Base-by-base conservation (phyloP, 2,888 invertebrate genomes). In the Nemurella pictetii region DNA sequence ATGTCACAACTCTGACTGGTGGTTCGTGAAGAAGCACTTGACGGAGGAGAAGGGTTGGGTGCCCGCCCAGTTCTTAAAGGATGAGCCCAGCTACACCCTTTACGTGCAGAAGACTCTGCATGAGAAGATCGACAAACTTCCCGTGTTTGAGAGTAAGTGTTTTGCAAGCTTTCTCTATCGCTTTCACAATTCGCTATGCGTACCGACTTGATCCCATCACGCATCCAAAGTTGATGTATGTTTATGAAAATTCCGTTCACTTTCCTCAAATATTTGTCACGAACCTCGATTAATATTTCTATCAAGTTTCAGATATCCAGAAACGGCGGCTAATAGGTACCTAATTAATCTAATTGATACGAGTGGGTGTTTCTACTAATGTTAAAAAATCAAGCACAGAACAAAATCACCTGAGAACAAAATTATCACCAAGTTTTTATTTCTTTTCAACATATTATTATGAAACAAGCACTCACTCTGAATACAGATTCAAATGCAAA, bases 1-100 rank as follows among this genome's bases (percentile, higher is more conserved):
- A 90, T 95, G 95, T 84, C 95, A 95, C 83, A 96, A 96, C 89
- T 93, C 95, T 84, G 97, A 97, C 89, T 97, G 97, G 97, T 98
- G 97, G 97, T 96, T 95, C 89, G 96, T 98, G 0, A 94, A 94
- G 88, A 98, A 98, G 90, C 95, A 96, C 89, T 91, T 97, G 30
- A 97, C 97, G 0, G 95, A 96, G 89, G 97, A 98, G 91, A 96
- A 95, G 88, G 98, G 98, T 86, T 97, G 96, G 95, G 97, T 97
- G n/a, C 97, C 97, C 25, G 96, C 97, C 0, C 95, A 96, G 89
- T 95, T 96, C 89, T 92, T 98, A 2, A 95, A 97, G 93, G 95
- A 96, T 88, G 96, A 96, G 89, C 92, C 92, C 1, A 95, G 94
- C 87, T 98, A 97, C 89, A 94, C 95, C 0, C 91, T 95, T 78